Evolutionary conservation across 2,797 vertebrate genomes (phyloP).

Genomic region (Pachyuromys duprasi): DNA sequence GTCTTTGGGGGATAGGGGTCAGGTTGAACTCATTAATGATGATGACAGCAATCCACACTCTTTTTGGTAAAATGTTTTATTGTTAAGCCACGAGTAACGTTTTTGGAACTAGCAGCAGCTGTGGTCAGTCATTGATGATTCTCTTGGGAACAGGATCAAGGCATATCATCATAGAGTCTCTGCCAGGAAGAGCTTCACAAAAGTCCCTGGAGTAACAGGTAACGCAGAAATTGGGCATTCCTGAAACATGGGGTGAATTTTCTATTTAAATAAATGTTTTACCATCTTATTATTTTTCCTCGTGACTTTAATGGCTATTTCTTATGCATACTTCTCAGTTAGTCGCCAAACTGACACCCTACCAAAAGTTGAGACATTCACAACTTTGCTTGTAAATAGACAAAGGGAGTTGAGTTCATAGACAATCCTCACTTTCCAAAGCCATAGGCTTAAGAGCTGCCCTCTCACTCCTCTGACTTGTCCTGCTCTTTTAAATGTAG

Average conservation of each 20-base stretch:
- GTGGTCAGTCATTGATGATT: not conserved
- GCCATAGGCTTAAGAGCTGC: not conserved
- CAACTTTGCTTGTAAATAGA: constrained; percentile 5
- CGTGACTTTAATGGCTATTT: not conserved
- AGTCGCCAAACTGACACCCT: not conserved
- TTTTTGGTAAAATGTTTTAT: not conserved
- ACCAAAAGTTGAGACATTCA: not conserved
- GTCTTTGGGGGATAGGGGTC: not conserved
- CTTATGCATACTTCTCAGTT: not conserved
- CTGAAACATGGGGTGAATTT: not conserved
- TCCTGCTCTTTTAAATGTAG: not conserved
- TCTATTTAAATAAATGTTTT: not conserved
- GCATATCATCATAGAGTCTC: not conserved
- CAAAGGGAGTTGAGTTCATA: not conserved
- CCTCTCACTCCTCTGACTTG: not conserved
- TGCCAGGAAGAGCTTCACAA: not conserved
- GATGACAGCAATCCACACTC: not conserved
- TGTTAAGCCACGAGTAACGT: not conserved
- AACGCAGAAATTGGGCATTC: not conserved
- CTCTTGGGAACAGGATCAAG: not conserved
- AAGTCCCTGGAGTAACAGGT: not conserved
- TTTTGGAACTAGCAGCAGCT: not conserved
- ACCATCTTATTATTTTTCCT: not conserved
- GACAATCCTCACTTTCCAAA: constrained; percentile 35
- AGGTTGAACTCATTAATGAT: not conserved